These are phyloP conservation scores for Horisme vitalbata DNA, from an alignment of 2,888 invertebrate species.

Conservation along the genomic window DNA sequence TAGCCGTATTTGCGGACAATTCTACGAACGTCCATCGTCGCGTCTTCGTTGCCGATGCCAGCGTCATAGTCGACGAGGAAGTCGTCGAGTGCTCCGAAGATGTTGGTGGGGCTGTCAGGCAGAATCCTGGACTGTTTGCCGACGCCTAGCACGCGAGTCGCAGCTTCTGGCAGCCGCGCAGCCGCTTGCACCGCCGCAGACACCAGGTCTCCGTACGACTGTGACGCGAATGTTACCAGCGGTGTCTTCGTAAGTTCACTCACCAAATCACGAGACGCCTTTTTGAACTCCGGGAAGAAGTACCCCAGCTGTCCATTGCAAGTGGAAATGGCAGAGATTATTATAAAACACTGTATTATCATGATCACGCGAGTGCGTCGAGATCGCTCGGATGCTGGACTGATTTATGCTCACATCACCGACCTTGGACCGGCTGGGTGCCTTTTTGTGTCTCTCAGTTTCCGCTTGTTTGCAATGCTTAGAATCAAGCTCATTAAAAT, in stretches of 20 bases:
- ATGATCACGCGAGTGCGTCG: slow-evolving; percentile 38
- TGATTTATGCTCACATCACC: slow-evolving; percentile 34
- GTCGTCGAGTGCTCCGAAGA: slow-evolving; percentile 38
- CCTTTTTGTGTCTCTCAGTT: slow-evolving; percentile 35
- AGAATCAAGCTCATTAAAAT: slow-evolving; percentile 16
- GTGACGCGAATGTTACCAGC: slow-evolving; percentile 30
- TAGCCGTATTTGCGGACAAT: slow-evolving; percentile 57
- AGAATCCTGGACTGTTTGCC: slow-evolving; percentile 32
- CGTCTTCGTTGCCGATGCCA: slow-evolving; percentile 53
- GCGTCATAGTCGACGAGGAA: slow-evolving; percentile 41
- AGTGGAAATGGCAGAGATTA: slow-evolving; percentile 14
- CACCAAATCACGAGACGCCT: slow-evolving; percentile 29
- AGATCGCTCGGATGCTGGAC: slow-evolving; percentile 33
- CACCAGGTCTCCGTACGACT: slow-evolving; percentile 38
- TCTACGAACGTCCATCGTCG: slow-evolving; percentile 39
- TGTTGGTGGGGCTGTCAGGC: slow-evolving; percentile 39
- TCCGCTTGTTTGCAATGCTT: slow-evolving; percentile 38
- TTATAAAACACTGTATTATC: slow-evolving; percentile 29
- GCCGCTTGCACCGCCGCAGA: slow-evolving; percentile 35
- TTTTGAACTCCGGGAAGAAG: slow-evolving; percentile 32
- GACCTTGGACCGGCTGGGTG: slow-evolving; percentile 37
- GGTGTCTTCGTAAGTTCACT: slow-evolving; percentile 34
- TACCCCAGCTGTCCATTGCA: slow-evolving; percentile 35
- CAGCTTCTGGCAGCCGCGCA: slow-evolving; percentile 35
- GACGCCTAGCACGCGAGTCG: slow-evolving; percentile 40